A percentile compares a stretch with the other conserved stretches of the same genome.
Conservation (phyloP, 1,140 invertebrate species). For the Popillia japonica region DNA sequence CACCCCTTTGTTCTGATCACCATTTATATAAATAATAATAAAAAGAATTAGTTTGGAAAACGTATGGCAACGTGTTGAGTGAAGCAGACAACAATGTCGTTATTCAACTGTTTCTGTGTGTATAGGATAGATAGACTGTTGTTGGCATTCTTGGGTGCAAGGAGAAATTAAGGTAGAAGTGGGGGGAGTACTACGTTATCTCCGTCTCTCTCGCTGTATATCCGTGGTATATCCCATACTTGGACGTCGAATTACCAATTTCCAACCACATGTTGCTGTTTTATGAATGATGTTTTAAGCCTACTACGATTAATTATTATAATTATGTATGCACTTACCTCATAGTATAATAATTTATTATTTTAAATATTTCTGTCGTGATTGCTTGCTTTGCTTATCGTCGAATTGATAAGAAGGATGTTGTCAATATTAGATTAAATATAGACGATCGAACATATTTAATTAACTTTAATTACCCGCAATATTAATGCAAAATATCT, state of each 20-base stretch:
- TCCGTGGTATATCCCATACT: no score
- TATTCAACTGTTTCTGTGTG: not conserved
- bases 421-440: no score
- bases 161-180: conserved; percentile 13
- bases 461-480: no score
- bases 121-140: not conserved
- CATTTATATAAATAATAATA: not conserved
- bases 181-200: not conserved
- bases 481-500: no score
- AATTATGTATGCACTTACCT: not conserved
- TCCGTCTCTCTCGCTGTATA: not conserved
- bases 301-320: no score
- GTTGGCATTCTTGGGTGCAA: conserved; percentile 14
- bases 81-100: not conserved
- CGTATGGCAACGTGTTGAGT: not conserved
- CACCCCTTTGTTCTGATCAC: not conserved
- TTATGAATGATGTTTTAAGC: no score
- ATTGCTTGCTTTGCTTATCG: not conserved
- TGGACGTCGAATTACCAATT: not conserved
- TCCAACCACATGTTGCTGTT: conserved; percentile 20
- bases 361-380: not conserved
- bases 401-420: no score
- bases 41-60: not conserved
- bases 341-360: not conserved
- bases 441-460: no score